Conservation (phyloP, 2,113 vertebrate species). For the Pseudopodoces humilis region DNA sequence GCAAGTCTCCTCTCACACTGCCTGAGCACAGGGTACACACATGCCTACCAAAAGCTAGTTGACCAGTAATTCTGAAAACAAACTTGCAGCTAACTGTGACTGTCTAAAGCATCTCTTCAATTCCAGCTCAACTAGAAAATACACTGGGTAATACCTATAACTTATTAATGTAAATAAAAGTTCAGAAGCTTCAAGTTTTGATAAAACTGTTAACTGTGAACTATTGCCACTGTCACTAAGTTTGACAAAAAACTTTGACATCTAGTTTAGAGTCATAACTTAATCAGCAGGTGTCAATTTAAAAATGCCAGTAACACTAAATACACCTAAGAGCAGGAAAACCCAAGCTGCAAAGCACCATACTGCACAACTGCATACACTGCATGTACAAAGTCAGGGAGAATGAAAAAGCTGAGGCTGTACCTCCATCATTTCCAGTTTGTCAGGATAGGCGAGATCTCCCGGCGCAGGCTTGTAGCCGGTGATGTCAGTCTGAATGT, state of each 20-base stretch:
- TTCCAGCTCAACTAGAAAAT: not conserved
- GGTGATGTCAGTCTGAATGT: conserved; percentile 94
- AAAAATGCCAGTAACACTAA: not conserved
- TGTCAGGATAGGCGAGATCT: conserved; percentile 95
- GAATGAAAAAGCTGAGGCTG: not conserved
- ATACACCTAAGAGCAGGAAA: not conserved
- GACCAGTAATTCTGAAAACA: not conserved
- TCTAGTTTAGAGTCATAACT: not conserved
- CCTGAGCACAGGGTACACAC: not conserved
- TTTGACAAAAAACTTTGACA: not conserved
- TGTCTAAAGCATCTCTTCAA: not conserved
- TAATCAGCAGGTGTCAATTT: not conserved
- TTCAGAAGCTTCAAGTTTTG: not conserved
- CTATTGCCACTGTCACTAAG: not conserved
- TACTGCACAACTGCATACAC: not conserved
- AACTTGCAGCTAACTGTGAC: not conserved
- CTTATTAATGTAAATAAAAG: not conserved
- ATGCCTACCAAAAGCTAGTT: fast-evolving
- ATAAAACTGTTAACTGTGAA: not conserved
- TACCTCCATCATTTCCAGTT: conserved; percentile 99
- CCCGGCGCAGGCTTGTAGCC: conserved; percentile 96
- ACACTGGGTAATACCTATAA: not conserved
- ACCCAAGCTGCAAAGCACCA: not conserved
- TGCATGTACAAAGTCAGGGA: not conserved
- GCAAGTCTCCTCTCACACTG: not conserved